These are phyloP conservation scores for Indicator indicator DNA, from an alignment of 2,113 vertebrate genomes.

Conservation along the genomic window DNA sequence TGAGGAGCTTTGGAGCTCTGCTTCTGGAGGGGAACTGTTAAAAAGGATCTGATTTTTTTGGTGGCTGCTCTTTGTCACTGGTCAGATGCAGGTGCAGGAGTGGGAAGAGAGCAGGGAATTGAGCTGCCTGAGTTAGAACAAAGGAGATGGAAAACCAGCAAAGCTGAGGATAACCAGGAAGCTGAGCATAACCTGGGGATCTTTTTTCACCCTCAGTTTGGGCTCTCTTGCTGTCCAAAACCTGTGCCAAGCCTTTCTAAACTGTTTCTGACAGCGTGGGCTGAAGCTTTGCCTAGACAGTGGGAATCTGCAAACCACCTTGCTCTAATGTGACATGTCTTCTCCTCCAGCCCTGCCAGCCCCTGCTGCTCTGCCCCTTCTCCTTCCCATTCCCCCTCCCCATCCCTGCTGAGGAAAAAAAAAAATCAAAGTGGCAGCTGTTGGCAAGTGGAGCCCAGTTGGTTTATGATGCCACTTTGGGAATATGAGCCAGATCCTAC, in stretches of 20 bases:
- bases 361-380: neutral
- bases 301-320: conserved; percentile 15
- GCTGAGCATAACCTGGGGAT: neutral
- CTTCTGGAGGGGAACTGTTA: neutral
- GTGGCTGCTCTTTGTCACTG: neutral
- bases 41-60: neutral
- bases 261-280: neutral
- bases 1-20: neutral
- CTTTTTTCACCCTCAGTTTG: neutral
- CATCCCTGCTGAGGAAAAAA: neutral
- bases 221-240: neutral
- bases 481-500: conserved; percentile 51
- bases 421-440: conserved; percentile 36
- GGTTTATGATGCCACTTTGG: neutral
- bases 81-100: neutral
- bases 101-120: neutral
- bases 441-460: conserved; percentile 18
- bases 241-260: neutral
- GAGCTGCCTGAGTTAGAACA: neutral
- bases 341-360: neutral
- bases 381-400: neutral
- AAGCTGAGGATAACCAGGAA: neutral
- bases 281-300: neutral
- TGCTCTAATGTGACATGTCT: neutral
- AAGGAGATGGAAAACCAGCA: neutral